phyloP scores from a whole-genome alignment of 2,797 vertebrate species.

The Mallotus villosus region DNA sequence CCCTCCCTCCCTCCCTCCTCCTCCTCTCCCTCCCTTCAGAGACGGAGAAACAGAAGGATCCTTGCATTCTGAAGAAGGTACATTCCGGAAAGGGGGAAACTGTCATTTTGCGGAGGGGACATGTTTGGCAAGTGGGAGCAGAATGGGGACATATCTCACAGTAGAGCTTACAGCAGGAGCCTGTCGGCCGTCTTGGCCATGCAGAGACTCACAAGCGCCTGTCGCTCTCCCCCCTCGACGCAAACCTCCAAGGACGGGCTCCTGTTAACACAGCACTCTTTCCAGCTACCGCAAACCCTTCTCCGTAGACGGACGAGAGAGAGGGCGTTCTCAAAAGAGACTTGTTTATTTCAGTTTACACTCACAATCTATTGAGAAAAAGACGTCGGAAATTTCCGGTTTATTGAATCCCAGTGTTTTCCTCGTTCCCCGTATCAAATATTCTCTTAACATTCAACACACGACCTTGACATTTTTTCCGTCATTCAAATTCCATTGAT shows the following conservation, averaged over 20 bases:
- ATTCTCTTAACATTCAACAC: not conserved
- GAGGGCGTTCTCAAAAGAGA: not conserved
- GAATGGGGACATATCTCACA: slow-evolving; percentile 22
- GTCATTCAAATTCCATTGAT: too few species aligned
- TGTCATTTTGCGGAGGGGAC: slow-evolving; percentile 28
- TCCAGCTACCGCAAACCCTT: not conserved
- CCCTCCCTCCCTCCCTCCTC: too few species aligned
- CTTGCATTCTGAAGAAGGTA: not conserved
- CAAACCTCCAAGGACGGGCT: slow-evolving; percentile 1
- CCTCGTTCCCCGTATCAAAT: not conserved
- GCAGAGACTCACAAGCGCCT: slow-evolving; percentile 12
- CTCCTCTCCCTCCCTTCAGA: slow-evolving; percentile 5
- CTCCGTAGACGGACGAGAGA: not conserved
- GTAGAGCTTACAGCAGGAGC: not conserved
- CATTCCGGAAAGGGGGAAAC: slow-evolving; percentile 4
- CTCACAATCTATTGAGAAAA: too few species aligned
- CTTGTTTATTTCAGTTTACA: too few species aligned
- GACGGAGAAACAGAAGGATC: slow-evolving; percentile 1
- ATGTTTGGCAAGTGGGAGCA: slow-evolving; percentile 26
- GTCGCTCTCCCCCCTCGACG: slow-evolving; percentile 28
- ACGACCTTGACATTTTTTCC: not conserved
- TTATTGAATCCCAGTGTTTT: too few species aligned
- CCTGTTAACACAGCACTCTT: not conserved
- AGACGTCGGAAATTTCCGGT: not conserved
- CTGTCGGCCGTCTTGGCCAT: slow-evolving; percentile 23